Conservation (phyloP, 2,113 vertebrate species). For the Rafetus swinhoei region DNA sequence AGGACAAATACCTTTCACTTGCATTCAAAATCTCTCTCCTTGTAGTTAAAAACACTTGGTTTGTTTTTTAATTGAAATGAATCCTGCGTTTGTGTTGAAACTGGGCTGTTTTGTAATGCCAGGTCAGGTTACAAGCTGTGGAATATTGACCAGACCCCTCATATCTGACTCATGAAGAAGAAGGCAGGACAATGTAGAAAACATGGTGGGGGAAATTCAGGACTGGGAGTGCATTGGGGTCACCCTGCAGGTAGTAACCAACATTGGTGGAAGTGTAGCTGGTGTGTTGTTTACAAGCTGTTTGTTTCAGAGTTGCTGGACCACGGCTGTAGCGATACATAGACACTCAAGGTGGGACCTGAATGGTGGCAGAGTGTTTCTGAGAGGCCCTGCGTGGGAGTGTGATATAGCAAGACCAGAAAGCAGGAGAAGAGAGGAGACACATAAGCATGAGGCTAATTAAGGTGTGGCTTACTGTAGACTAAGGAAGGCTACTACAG, state of each 20-base stretch:
- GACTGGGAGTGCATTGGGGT: not conserved
- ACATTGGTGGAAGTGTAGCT: not conserved
- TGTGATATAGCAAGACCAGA: too few species aligned
- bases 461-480: too few species aligned
- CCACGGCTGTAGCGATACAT: not conserved
- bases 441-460: too few species aligned
- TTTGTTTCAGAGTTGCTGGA: not conserved
- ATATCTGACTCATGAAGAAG: not conserved
- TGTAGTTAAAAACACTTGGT: not conserved
- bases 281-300: not conserved
- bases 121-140: not conserved
- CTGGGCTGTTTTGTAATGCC: not conserved
- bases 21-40: not conserved
- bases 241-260: not conserved
- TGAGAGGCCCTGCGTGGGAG: not conserved
- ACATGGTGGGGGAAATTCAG: not conserved
- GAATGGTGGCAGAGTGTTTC: not conserved
- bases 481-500: too few species aligned
- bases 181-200: not conserved
- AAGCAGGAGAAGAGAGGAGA: too few species aligned
- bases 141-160: not conserved
- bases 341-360: not conserved
- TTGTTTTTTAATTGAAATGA: not conserved
- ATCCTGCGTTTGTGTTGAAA: not conserved
- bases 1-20: not conserved